These are phyloP conservation scores for Pyrochroa serraticornis DNA, from an alignment of 2,888 invertebrate species.

Conservation along the genomic window DNA sequence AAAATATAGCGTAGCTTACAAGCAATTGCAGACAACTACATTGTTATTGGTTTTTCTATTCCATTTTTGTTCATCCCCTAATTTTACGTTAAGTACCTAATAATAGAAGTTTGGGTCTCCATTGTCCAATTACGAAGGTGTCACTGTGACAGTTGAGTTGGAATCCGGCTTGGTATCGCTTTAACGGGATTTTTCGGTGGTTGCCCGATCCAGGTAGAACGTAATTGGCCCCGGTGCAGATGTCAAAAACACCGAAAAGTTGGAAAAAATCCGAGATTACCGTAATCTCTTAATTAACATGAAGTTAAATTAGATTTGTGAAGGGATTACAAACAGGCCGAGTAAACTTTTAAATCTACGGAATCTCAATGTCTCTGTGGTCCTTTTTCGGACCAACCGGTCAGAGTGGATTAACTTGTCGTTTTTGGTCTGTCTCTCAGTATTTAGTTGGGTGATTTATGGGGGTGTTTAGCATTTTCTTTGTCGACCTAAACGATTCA, in stretches of 20 bases:
- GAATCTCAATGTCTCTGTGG: background rate
- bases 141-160: no score
- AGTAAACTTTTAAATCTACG: no score
- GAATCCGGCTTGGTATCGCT: no score
- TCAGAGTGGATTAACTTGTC: slow-evolving; percentile 34
- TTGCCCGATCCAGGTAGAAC: no score
- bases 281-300: slow-evolving; percentile 44
- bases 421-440: slow-evolving; percentile 46
- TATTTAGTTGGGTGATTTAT: slow-evolving; percentile 50
- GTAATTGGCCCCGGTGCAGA: slow-evolving; percentile 10
- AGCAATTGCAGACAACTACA: no score
- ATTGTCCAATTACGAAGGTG: no score
- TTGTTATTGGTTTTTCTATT: no score
- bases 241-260: slow-evolving; percentile 24
- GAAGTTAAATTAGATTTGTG: slow-evolving; percentile 40
- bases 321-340: slow-evolving; percentile 31
- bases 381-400: slow-evolving; percentile 10
- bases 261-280: slow-evolving; percentile 28
- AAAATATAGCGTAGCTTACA: no score
- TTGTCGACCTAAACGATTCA: slow-evolving; percentile 46
- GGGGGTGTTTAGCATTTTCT: slow-evolving; percentile 47
- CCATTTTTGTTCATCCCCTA: no score
- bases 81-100: no score
- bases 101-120: no score
- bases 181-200: no score